phyloP scores from a whole-genome alignment of 2,888 invertebrate species.

The Drosophila anomelani region DNA sequence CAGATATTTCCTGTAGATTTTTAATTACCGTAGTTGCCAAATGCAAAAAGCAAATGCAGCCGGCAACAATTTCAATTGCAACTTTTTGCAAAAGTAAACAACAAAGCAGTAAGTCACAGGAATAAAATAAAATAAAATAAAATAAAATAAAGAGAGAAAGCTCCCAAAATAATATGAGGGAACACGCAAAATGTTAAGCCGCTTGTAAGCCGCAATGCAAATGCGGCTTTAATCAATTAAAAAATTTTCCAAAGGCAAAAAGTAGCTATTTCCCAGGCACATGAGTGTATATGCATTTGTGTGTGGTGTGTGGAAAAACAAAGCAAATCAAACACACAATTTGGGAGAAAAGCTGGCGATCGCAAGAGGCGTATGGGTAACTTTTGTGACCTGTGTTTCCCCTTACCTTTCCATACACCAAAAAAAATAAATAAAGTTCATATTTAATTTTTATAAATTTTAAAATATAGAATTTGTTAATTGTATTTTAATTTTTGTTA shows the following conservation, averaged over 20 bases:
- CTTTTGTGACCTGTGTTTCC: constrained; percentile 52
- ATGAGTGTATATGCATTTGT: constrained; percentile 16
- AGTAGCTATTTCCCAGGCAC: constrained; percentile 45
- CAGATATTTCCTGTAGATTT: constrained; percentile 35
- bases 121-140: constrained; percentile 28
- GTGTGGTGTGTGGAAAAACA: constrained; percentile 50
- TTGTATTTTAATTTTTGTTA: too few species aligned
- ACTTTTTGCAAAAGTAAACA: constrained; percentile 27
- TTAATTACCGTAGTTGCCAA: constrained; percentile 57
- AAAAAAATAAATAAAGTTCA: background rate
- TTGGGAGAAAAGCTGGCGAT: constrained; percentile 7
- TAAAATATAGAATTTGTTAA: background rate
- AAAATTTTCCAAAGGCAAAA: constrained; percentile 69
- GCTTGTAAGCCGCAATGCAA: constrained; percentile 76
- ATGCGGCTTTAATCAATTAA: constrained; percentile 81
- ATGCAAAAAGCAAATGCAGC: constrained; percentile 46
- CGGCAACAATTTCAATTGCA: constrained; percentile 30
- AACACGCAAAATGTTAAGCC: constrained; percentile 66
- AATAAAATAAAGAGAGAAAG: constrained; percentile 20
- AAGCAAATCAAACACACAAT: constrained; percentile 65
- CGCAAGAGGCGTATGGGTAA: constrained; percentile 67
- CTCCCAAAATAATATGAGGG: constrained; percentile 42
- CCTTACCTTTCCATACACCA: constrained; percentile 18
- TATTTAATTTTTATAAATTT: background rate
- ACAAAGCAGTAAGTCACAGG: constrained; percentile 20